Evolutionary conservation across 2,797 vertebrate genomes (phyloP), one percentile per base, ranked within the genome.

Genomic region (Podarcis lilfordi): DNA sequence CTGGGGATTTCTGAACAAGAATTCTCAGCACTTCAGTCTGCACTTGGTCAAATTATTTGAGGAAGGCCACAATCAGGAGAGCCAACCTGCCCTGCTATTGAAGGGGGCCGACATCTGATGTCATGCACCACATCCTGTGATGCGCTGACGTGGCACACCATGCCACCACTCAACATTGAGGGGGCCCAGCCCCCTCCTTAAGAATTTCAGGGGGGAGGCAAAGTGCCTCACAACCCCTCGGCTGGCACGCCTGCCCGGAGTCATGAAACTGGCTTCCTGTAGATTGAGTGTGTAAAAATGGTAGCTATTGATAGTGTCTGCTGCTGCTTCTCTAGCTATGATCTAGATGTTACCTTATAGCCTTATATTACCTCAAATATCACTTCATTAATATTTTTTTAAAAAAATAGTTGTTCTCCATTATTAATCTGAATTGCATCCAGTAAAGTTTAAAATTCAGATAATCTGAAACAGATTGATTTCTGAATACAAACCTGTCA

Each of bases 111-210:
- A 21, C 64, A 0, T 21, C 64, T 66, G 19, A 27, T 7, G 1
- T 21, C 64, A 66, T 66, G 25, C 64, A 66, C 25, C 19, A 27
- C 19, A 66, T 66, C 64, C 2, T 66, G 5, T 8, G 25, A 21
- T 8, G 1, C 3, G 0, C 50, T 55, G 50, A 55, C 0, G 1
- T 55, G 3, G 11, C 11, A 50, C 50, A 50, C 13, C 13, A 50
- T 50, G 50, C 13, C 50, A 50, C 50, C 50, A 2, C 13, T 55
- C 50, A 55, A 55, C 11, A 55, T 55, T 15, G 50, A 15, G 50
- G 50, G 50, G 50, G 3, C 50, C 50, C 1, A 3, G 50, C 50
- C 3, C 50, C 50, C 50, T 55, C 50, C 50, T 4, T 55, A 55
- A 55, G 50, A 55, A 55, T 55, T 55, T 55, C 13, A 15, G 50